These are phyloP conservation scores for Trichogramma evanescens DNA, from an alignment of 2,888 invertebrate genomes.

Conservation along the genomic window DNA sequence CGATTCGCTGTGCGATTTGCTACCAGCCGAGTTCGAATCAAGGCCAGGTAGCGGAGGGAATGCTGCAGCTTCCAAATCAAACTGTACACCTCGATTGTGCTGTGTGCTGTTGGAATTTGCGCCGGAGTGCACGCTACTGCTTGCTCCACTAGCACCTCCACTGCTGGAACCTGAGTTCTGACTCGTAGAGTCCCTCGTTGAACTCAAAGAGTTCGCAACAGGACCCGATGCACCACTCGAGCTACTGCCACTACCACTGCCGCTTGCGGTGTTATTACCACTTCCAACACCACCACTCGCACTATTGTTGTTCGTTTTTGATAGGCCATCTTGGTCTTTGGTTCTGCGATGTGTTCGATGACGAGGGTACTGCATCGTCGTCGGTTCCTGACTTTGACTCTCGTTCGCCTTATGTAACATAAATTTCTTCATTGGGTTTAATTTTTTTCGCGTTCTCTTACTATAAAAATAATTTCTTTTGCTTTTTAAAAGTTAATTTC, in stretches of 20 bases:
- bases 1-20: constrained; percentile 33
- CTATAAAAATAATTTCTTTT: too few species aligned
- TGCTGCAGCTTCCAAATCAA: constrained; percentile 71
- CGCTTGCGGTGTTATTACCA: constrained; percentile 31
- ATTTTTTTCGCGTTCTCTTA: too few species aligned
- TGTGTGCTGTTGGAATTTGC: constrained; percentile 34
- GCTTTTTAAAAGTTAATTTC: neutral
- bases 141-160: neutral
- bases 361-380: constrained; percentile 38
- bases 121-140: constrained; percentile 9
- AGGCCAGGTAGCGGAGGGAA: constrained; percentile 74
- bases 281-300: constrained; percentile 33
- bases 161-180: neutral
- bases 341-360: constrained; percentile 45
- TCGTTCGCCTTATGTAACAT: constrained; percentile 18
- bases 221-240: neutral
- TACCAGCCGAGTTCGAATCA: constrained; percentile 41
- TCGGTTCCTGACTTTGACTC: constrained; percentile 31
- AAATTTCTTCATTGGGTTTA: constrained; percentile 25
- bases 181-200: neutral
- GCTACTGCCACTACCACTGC: constrained; percentile 32
- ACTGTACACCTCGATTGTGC: constrained; percentile 55
- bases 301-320: constrained; percentile 37
- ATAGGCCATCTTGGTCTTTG: constrained; percentile 42
- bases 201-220: neutral